Conservation (phyloP, 2,888 invertebrate species). For the Lapara coniferarum region DNA sequence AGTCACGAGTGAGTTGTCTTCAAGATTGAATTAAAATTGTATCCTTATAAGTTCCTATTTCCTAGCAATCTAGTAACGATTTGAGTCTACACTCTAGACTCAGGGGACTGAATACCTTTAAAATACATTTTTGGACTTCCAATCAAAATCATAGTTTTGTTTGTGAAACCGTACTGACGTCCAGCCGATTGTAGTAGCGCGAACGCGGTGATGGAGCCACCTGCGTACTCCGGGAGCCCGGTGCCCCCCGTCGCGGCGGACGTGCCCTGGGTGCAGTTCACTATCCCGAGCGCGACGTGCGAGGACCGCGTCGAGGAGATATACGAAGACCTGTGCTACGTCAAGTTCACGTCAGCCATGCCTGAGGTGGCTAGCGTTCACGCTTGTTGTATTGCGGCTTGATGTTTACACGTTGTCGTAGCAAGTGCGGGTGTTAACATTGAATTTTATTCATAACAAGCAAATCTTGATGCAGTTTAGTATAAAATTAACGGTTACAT, state of each 20-base stretch:
- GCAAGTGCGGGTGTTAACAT: not conserved
- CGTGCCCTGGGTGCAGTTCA: conserved; percentile 87
- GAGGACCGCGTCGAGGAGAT: conserved; percentile 91
- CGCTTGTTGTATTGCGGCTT: conserved; percentile 21
- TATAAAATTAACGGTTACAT: too few relatives aligned
- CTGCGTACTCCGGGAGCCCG: conserved; percentile 53
- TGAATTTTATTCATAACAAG: too few relatives aligned
- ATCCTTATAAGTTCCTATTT: too few relatives aligned
- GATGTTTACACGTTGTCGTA: not conserved
- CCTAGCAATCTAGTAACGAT: too few relatives aligned
- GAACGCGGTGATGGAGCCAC: conserved; percentile 56
- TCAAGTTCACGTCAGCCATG: conserved; percentile 88
- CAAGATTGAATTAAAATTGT: too few relatives aligned
- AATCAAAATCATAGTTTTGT: conserved; percentile 30
- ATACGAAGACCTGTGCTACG: conserved; percentile 94
- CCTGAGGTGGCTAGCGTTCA: conserved; percentile 84
- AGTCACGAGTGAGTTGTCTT: too few relatives aligned
- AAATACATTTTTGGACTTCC: too few relatives aligned
- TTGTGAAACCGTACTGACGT: not conserved
- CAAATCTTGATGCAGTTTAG: too few relatives aligned
- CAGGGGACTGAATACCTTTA: too few relatives aligned
- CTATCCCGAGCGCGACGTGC: conserved; percentile 83
- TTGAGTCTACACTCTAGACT: too few relatives aligned
- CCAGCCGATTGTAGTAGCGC: conserved; percentile 52
- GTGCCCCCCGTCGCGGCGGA: conserved; percentile 59